These are phyloP conservation scores for Pocillopora verrucosa DNA, from an alignment of 64 coral and sea anemone genomes.

Conservation along the genomic window DNA sequence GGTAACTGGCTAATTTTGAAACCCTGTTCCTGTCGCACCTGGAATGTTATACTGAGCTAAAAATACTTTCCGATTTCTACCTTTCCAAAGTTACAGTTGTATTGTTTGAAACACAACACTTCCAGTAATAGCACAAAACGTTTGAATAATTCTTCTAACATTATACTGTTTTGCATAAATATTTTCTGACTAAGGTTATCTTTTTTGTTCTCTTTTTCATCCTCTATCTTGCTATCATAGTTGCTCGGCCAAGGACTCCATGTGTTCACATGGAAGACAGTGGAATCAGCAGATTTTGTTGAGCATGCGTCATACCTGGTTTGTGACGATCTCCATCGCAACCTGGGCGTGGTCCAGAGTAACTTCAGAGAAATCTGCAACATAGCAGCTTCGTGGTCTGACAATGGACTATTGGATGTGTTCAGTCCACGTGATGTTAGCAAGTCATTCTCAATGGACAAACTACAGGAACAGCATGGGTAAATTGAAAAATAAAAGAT, in stretches of 20 bases:
- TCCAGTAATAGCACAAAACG: too few relatives aligned
- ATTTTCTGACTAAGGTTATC: too few relatives aligned
- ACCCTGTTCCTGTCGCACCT: too few relatives aligned
- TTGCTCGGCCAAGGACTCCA: constrained; percentile 65
- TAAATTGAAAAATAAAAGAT: background rate
- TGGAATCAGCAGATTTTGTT: constrained; percentile 96
- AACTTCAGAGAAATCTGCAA: constrained; percentile 89
- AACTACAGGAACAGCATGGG: constrained; percentile 73
- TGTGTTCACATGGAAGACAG: constrained; percentile 89
- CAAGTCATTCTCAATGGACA: constrained; percentile 77
- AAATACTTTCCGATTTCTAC: too few relatives aligned
- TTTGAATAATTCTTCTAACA: too few relatives aligned
- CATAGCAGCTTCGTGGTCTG: constrained; percentile 84
- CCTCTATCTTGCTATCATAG: background rate
- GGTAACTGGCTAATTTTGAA: too few relatives aligned
- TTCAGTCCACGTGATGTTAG: constrained; percentile 66
- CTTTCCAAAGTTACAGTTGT: too few relatives aligned
- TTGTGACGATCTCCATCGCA: constrained; percentile 94
- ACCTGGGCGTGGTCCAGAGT: constrained; percentile 83
- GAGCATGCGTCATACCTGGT: constrained; percentile 92
- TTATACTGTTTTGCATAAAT: too few relatives aligned
- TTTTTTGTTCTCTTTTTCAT: background rate
- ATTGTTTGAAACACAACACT: too few relatives aligned
- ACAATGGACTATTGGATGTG: constrained; percentile 69
- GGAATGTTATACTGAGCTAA: too few relatives aligned